Evolutionary conservation across 2,113 vertebrate genomes (phyloP), one percentile per base, ranked within the genome.

Genomic region (Cyanoderma ruficeps): DNA sequence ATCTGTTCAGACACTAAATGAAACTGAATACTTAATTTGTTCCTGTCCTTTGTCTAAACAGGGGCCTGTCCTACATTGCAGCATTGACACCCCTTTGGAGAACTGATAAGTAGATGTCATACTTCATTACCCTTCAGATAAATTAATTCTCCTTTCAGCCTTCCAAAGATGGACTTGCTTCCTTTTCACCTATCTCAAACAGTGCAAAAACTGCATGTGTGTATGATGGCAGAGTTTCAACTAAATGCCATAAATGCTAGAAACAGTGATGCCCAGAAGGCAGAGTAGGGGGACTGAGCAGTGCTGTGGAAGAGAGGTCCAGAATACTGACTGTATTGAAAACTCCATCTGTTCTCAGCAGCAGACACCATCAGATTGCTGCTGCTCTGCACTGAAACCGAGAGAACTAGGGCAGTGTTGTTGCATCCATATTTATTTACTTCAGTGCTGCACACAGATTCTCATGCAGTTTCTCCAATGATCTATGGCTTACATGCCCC

Each of bases 61-160:
- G 39, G 5, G 42, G 5, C 35, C 68, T 88, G 49, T 78, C 82
- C 56, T 88, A 52, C 24, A 37, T 11, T 86, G 68, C 63, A 80
- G 42, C 56, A 63, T 11, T 83, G 59, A 72, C 68, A 78, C 49
- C 18, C 37, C 64, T 88, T 78, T 78, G 76, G 68, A 95, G 47
- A 90, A 18, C 72, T 77, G 63, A 64, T 91, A 56, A 86, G 50
- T 23, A 93, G 63, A 72, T 0, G 0, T 61, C 55, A 50, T 75
- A 60, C 28, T 87, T 93, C 57, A 67, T 93, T 89, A 86, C 47
- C 27, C 33, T 50, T 59, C 68, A 80, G 42, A 65, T n/a, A 89
- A 82, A 93, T 90, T 74, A 77, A 83, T 86, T 95, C 47, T 85
- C 24, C 52, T 81, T 85, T 93, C 75, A 94, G 12, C 63, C 65